A percentile compares a stretch with the other conserved stretches of the same genome.
Conservation (phyloP, 2,113 vertebrate genomes). For the Cyphomyrus discorhynchus region DNA sequence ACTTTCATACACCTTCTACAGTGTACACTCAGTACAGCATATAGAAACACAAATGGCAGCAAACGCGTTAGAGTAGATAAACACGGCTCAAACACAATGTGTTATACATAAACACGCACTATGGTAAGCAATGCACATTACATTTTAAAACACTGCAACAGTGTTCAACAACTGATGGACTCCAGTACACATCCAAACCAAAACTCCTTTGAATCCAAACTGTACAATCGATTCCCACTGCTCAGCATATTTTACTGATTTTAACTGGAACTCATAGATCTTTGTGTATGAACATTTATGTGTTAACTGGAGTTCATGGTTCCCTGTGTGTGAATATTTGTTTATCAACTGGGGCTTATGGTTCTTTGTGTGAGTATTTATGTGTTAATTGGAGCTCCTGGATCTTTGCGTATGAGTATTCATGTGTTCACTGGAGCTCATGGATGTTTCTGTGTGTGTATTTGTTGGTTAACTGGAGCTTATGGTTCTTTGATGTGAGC, state of each 20-base stretch:
- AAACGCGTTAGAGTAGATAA: not conserved
- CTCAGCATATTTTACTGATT: not conserved
- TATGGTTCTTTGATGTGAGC: not conserved
- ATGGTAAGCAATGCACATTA: not conserved
- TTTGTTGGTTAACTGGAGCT: not conserved
- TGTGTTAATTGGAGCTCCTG: not conserved
- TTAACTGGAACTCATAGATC: not conserved
- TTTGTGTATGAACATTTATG: slow-evolving; percentile 5
- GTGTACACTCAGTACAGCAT: not conserved
- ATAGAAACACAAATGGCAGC: not conserved
- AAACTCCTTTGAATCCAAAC: not conserved
- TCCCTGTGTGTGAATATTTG: not conserved
- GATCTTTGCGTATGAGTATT: not conserved
- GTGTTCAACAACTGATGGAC: not conserved
- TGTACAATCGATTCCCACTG: not conserved
- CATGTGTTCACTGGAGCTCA: not conserved
- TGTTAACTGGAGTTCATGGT: not conserved
- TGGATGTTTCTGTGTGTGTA: not conserved
- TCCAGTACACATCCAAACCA: not conserved
- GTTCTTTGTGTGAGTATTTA: not conserved
- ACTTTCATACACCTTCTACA: not conserved
- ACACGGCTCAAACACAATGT: not conserved
- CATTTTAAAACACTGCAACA: not conserved
- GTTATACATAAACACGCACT: not conserved
- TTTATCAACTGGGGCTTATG: not conserved